These are phyloP conservation scores for Oxyteleia sp. DNA, from an alignment of 2,888 invertebrate species.

Conservation along the genomic window DNA sequence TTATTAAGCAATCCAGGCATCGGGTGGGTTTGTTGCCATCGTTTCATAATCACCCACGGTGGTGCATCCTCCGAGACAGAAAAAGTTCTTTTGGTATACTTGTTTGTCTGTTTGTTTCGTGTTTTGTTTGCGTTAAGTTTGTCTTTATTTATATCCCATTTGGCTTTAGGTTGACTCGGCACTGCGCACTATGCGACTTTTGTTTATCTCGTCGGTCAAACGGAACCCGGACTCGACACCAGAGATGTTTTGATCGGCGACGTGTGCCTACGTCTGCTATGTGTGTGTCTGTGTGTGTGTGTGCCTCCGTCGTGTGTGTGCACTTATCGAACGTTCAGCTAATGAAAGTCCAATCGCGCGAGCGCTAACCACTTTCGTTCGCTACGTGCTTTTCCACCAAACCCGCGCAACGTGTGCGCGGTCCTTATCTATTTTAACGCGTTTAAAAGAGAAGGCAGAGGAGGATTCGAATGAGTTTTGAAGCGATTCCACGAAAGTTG, in stretches of 20 bases:
- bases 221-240: conserved; percentile 47
- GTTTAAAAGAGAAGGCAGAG: no score
- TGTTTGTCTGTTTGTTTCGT: no score
- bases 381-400: not conserved
- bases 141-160: no score
- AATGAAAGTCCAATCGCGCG: conserved; percentile 61
- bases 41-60: conserved; percentile 67
- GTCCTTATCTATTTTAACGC: no score
- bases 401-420: no score
- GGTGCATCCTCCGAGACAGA: no score
- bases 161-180: not conserved
- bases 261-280: conserved; percentile 6
- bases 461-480: no score
- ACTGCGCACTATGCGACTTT: no score
- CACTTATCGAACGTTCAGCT: conserved; percentile 63
- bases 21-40: conserved; percentile 49
- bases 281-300: conserved; percentile 21
- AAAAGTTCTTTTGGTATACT: no score
- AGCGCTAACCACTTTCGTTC: not conserved
- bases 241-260: conserved; percentile 51
- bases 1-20: conserved; percentile 54
- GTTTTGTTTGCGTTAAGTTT: no score
- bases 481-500: no score
- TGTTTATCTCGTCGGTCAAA: conserved; percentile 25
- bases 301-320: no score